A percentile compares a stretch with the other conserved stretches of the same genome.
phyloP scores from a whole-genome alignment of 1,140 invertebrate genomes.

The Lysiphlebus fabarum region DNA sequence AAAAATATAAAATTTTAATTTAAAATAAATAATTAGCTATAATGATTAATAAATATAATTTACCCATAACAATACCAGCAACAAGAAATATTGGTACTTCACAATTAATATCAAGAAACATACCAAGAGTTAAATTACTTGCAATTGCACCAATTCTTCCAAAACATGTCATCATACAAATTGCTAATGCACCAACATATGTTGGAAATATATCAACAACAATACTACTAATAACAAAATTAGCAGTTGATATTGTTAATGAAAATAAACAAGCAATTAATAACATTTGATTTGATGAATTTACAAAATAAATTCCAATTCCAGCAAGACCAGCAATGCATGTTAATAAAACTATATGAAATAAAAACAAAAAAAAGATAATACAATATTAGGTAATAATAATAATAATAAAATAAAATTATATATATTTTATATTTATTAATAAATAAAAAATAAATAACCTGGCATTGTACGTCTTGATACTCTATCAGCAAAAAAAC shows the following conservation, averaged over 20 bases:
- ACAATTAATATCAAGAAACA: constrained; percentile 55
- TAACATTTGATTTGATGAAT: constrained; percentile 53
- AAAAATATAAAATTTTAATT: constrained; percentile 5
- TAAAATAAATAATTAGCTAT: constrained; percentile 7
- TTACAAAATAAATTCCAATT: constrained; percentile 55
- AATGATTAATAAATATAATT: constrained; percentile 28
- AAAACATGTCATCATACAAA: constrained; percentile 54
- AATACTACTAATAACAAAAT: constrained; percentile 58
- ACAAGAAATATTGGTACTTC: constrained; percentile 57
- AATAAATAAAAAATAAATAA: constrained; percentile 19
- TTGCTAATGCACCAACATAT: constrained; percentile 53
- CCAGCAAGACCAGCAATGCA: constrained; percentile 51
- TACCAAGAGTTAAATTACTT: constrained; percentile 58
- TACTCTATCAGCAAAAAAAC: constrained; percentile 43
- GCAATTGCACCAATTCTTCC: constrained; percentile 57
- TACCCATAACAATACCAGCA: constrained; percentile 48
- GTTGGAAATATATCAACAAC: constrained; percentile 60
- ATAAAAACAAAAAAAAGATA: constrained; percentile 4
- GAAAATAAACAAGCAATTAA: constrained; percentile 58
- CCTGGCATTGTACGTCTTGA: constrained; percentile 39
- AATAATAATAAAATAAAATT: too few relatives aligned
- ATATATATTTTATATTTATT: neutral
- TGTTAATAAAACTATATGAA: constrained; percentile 53
- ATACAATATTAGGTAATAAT: too few relatives aligned
- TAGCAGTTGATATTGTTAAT: constrained; percentile 57